Evolutionary conservation across 2,888 invertebrate species (phyloP).

Genomic region (Tipula lateralis): DNA sequence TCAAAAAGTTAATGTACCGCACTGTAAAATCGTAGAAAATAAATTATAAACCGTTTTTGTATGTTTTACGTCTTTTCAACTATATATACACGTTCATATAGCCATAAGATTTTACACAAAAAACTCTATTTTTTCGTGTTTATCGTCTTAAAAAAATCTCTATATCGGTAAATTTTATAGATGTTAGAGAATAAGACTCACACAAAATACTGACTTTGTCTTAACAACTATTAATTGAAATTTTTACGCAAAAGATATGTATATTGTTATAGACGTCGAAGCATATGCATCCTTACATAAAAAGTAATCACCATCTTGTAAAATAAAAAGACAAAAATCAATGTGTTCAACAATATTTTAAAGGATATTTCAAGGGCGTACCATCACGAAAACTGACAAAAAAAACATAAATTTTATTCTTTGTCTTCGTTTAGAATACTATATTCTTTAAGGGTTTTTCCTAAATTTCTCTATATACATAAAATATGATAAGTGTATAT

Average conservation of each 20-base stretch:
- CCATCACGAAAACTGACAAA: not conserved
- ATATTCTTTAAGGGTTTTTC: not conserved
- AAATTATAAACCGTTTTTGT: not conserved
- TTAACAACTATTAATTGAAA: not conserved
- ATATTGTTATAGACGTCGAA: not conserved
- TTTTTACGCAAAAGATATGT: not conserved
- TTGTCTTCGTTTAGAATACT: not conserved
- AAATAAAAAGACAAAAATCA: not conserved
- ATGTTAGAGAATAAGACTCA: not conserved
- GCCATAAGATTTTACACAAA: not conserved
- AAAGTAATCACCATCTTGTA: not conserved
- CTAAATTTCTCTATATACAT: not conserved
- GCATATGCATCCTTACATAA: not conserved
- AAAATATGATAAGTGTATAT: not conserved
- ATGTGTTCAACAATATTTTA: not conserved
- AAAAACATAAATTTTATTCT: not conserved
- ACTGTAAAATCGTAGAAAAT: not conserved
- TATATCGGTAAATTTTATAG: not conserved
- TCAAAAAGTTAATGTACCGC: not conserved
- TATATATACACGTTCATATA: not conserved
- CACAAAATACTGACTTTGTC: not conserved
- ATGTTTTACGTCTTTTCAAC: not conserved
- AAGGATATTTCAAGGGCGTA: constrained; percentile 26
- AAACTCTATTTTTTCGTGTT: not conserved
- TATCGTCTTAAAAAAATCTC: not conserved